Evolutionary conservation across 2,888 invertebrate species (phyloP).

Genomic region (Agrilus mali): DNA sequence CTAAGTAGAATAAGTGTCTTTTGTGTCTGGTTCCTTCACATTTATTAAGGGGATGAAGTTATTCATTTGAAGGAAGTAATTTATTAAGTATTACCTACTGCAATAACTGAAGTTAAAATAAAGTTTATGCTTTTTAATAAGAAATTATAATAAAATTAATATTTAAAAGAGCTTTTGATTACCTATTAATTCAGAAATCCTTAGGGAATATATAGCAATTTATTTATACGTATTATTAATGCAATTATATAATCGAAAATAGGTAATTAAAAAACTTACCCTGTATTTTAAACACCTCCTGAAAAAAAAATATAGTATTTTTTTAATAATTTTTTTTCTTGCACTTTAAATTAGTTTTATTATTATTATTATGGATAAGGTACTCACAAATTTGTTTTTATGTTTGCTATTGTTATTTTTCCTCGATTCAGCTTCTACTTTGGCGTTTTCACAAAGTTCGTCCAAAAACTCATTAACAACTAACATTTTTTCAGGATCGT

Average conservation of each 20-base stretch:
- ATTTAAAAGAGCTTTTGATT: no score
- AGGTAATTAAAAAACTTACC: constrained; percentile 24
- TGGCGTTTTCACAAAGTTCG: constrained; percentile 30
- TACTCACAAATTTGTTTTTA: constrained; percentile 28
- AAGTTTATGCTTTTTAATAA: no score
- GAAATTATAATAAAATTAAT: no score
- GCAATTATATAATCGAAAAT: constrained; percentile 1
- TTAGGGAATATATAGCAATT: no score
- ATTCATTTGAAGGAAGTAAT: no score
- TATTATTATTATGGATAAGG: constrained; percentile 1
- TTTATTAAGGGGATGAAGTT: no score
- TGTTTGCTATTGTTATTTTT: constrained; percentile 21
- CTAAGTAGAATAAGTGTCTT: no score
- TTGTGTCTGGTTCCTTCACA: no score
- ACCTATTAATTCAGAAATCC: no score
- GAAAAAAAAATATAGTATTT: constrained; percentile 13
- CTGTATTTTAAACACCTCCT: constrained; percentile 26
- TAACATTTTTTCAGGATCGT: constrained; percentile 31
- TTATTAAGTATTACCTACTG: no score
- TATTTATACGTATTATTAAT: no score
- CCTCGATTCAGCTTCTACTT: constrained; percentile 27
- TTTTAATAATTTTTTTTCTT: not conserved
- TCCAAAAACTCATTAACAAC: constrained; percentile 31
- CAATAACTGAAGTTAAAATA: no score
- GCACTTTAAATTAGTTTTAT: not conserved